phyloP scores from a whole-genome alignment of 2,113 vertebrate genomes.

The Sinocyclocheilus maitianheensis region DNA sequence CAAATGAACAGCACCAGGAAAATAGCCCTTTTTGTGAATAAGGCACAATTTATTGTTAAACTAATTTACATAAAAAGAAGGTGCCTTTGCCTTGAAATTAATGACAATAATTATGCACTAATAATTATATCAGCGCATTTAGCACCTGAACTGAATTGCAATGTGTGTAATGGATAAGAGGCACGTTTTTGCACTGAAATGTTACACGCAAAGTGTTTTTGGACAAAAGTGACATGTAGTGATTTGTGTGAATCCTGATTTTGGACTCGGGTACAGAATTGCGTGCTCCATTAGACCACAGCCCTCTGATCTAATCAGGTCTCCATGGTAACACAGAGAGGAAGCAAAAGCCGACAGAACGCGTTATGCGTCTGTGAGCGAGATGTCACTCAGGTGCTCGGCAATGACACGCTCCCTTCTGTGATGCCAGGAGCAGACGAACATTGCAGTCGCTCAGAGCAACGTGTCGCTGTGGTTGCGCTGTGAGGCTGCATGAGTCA shows the following conservation, averaged over 20 bases:
- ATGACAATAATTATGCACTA: not conserved
- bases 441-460: conserved; percentile 16
- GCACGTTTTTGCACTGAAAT: not conserved
- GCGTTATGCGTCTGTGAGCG: not conserved
- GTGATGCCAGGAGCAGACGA: conserved; percentile 17
- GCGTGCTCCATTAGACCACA: conserved; percentile 14
- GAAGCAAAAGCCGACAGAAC: not conserved
- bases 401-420: conserved; percentile 22
- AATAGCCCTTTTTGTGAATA: not conserved
- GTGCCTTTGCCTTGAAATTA: not conserved
- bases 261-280: not conserved
- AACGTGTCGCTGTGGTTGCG: conserved; percentile 17
- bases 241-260: conserved; percentile 17
- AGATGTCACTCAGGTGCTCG: conserved; percentile 36
- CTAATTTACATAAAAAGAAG: not conserved
- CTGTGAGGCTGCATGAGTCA: conserved; percentile 24
- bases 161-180: not conserved
- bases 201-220: not conserved
- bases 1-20: not conserved
- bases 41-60: not conserved
- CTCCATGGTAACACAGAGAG: conserved; percentile 33
- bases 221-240: not conserved
- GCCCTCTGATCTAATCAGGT: conserved; percentile 12
- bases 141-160: not conserved
- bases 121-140: not conserved